Percentiles rank a stretch among this genome's conserved stretches.
Conservation (phyloP, 1,140 invertebrate genomes). For the Platorchestia sp. region DNA sequence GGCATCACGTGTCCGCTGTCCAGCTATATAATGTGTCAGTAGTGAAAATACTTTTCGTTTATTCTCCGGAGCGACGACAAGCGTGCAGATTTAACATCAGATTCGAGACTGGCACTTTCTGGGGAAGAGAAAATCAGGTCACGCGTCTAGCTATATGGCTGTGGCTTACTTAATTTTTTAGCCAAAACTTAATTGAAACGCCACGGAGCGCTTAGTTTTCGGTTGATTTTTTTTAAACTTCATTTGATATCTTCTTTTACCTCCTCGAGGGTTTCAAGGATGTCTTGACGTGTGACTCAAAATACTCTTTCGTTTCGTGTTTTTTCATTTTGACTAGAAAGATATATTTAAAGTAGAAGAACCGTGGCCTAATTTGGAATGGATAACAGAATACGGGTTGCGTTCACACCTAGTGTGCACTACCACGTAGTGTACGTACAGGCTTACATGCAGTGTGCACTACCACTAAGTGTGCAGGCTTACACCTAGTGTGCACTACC, state of each 20-base stretch:
- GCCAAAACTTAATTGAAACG: background rate
- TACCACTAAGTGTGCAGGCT: background rate
- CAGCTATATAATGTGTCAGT: no score
- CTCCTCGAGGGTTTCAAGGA: background rate
- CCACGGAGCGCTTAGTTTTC: background rate
- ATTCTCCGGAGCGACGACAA: background rate
- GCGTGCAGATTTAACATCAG: background rate
- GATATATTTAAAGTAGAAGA: background rate
- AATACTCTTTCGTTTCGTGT: background rate
- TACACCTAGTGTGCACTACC: no score
- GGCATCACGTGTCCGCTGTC: no score
- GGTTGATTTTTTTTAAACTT: background rate
- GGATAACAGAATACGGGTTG: background rate
- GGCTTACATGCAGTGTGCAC: background rate
- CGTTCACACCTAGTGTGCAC: background rate
- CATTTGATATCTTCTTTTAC: background rate
- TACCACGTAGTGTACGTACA: background rate
- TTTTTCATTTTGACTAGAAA: background rate
- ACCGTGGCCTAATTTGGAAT: background rate
- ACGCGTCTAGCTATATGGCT: background rate
- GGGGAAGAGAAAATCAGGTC: background rate
- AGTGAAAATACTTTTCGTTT: background rate
- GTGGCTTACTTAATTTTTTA: background rate
- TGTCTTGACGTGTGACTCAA: background rate
- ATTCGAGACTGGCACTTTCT: background rate